A percentile compares a stretch with the other conserved stretches of the same genome.
phyloP scores from a whole-genome alignment of 2,797 vertebrate species.

The Megaceryle alcyon region DNA sequence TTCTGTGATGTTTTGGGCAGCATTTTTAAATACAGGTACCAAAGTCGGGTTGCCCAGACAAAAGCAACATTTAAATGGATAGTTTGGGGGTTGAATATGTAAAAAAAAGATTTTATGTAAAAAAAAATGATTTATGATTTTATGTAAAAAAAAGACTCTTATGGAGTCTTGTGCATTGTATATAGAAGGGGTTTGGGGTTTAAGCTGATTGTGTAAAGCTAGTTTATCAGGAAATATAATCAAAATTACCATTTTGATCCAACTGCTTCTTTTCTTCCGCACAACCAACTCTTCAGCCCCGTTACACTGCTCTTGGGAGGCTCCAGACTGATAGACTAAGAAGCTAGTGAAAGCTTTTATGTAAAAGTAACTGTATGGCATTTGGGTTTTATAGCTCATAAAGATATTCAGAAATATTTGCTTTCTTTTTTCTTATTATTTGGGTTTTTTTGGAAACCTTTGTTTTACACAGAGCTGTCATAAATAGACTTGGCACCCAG shows the following conservation, averaged over 20 bases:
- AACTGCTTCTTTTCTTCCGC: not conserved
- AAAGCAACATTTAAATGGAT: not conserved
- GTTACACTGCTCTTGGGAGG: not conserved
- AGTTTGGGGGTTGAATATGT: not conserved
- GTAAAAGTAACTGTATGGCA: not conserved
- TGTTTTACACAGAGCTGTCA: not conserved
- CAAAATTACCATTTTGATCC: not conserved
- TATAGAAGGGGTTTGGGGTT: not conserved
- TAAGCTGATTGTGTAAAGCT: not conserved
- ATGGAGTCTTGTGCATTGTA: not conserved
- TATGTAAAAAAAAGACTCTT: too few relatives aligned
- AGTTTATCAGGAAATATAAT: not conserved
- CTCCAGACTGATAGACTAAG: not conserved
- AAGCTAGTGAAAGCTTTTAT: not conserved
- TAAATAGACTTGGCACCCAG: slow-evolving; percentile 17
- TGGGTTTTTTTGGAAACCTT: not conserved
- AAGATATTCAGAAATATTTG: slow-evolving; percentile 9
- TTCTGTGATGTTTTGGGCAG: not conserved
- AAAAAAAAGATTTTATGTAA: too few relatives aligned
- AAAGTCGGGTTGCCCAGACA: not conserved
- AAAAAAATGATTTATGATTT: too few relatives aligned
- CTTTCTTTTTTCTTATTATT: not conserved
- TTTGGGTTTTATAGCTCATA: not conserved
- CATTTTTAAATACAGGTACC: not conserved
- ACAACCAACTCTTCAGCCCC: not conserved